Conservation (phyloP, 1,140 invertebrate genomes). For the Panulirus ornatus region DNA sequence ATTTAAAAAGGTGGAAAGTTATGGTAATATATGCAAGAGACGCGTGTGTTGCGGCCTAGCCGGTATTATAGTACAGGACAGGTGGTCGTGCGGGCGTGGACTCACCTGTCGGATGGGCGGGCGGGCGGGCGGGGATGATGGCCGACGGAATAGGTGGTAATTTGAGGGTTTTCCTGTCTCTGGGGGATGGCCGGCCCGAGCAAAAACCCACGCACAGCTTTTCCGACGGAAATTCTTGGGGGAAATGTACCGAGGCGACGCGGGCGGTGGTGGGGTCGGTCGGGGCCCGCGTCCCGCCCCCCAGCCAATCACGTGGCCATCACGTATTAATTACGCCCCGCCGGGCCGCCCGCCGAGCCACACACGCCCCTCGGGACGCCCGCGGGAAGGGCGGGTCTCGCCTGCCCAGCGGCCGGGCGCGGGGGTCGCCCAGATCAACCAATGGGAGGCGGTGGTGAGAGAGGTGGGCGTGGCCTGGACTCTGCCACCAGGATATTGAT, state of each 20-base stretch:
- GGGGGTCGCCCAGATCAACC: neutral
- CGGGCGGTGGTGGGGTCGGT: neutral
- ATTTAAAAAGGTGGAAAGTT: too few species aligned
- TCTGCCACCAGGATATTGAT: conserved; percentile 9
- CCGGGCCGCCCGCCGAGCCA: conserved; percentile 9
- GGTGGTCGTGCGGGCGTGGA: too few species aligned
- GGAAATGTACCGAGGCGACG: conserved; percentile 41
- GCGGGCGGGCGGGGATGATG: neutral
- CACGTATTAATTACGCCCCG: conserved; percentile 46
- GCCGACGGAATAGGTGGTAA: neutral
- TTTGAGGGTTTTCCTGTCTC: conserved; percentile 17
- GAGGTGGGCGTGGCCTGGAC: neutral
- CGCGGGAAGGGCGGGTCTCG: neutral
- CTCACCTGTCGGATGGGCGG: neutral
- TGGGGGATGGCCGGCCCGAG: conserved; percentile 17
- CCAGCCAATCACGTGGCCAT: conserved; percentile 27
- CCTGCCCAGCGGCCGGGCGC: neutral
- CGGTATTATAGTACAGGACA: too few species aligned
- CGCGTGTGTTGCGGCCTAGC: too few species aligned
- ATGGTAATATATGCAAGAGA: too few species aligned
- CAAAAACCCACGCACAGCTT: conserved; percentile 30
- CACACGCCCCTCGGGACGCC: neutral
- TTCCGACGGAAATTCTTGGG: conserved; percentile 56
- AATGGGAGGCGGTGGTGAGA: conserved; percentile 1
- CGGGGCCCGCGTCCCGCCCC: neutral